Conservation (phyloP, 2,888 invertebrate genomes). For the Monopis laevigella region DNA sequence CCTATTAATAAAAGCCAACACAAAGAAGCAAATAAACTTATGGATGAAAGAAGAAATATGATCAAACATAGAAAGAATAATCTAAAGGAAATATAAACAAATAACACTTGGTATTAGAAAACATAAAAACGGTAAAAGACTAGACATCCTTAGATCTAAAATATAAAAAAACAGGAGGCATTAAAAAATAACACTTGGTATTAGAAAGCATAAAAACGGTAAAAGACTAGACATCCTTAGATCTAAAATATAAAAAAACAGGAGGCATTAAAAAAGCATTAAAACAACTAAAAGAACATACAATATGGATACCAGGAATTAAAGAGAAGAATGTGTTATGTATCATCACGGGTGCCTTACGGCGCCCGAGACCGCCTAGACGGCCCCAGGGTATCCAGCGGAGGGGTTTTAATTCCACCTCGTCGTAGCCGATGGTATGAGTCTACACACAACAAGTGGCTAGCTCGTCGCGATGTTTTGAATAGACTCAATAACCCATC, state of each 20-base stretch:
- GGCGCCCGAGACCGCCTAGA: too few species aligned
- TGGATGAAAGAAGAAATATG: conserved; percentile 2
- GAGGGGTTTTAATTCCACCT: too few species aligned
- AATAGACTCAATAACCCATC: too few species aligned
- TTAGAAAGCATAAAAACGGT: neutral
- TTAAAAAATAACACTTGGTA: neutral
- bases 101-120: neutral
- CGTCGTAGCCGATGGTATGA: too few species aligned
- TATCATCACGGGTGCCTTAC: too few species aligned
- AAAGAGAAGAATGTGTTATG: too few species aligned
- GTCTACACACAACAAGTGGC: too few species aligned
- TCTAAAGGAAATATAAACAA: neutral
- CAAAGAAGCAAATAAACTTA: neutral
- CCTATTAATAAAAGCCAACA: neutral
- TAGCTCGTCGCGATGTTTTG: too few species aligned
- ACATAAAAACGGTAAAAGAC: neutral
- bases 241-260: neutral
- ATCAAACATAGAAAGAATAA: conserved; percentile 1
- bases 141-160: neutral
- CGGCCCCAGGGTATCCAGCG: too few species aligned
- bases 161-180: conserved; percentile 2
- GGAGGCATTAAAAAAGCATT: conserved; percentile 6
- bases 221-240: neutral
- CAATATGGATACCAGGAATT: neutral
- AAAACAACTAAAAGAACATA: neutral